phyloP scores from a whole-genome alignment of 1,140 invertebrate species.

The Capitella teleta region DNA sequence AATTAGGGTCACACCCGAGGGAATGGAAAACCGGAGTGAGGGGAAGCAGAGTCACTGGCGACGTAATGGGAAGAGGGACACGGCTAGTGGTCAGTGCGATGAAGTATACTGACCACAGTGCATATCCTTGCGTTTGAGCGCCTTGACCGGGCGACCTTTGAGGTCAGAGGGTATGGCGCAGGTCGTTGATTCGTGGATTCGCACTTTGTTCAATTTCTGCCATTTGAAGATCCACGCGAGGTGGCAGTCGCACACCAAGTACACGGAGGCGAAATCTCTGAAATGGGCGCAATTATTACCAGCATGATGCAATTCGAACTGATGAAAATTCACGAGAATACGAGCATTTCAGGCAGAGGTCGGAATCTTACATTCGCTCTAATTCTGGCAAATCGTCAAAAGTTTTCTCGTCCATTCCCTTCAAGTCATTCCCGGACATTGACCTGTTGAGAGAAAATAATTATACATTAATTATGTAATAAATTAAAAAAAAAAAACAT shows the following conservation, averaged over 20 bases:
- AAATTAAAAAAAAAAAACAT: too few relatives aligned
- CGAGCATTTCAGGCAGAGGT: background rate
- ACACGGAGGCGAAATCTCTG: constrained; percentile 34
- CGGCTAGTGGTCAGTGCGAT: too few relatives aligned
- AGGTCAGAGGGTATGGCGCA: constrained; percentile 58
- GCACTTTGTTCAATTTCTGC: constrained; percentile 57
- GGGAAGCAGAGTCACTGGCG: too few relatives aligned
- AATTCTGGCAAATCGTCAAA: constrained; percentile 29
- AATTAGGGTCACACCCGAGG: too few relatives aligned
- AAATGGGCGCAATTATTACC: too few relatives aligned
- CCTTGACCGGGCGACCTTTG: constrained; percentile 55
- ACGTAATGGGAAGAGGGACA: too few relatives aligned
- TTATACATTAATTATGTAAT: background rate
- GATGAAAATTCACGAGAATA: too few relatives aligned
- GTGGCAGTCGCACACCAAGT: constrained; percentile 67
- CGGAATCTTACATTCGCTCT: constrained; percentile 26
- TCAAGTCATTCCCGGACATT: constrained; percentile 26
- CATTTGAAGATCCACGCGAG: constrained; percentile 68
- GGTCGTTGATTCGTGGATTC: constrained; percentile 50
- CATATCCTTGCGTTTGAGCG: constrained; percentile 49
- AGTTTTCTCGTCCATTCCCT: constrained; percentile 31
- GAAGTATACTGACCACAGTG: constrained; percentile 28
- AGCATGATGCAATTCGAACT: too few relatives aligned
- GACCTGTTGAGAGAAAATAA: constrained; percentile 16
- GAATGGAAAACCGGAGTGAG: too few relatives aligned